Percentiles rank a stretch among this genome's conserved stretches.
These are phyloP conservation scores for Micromussa lordhowensis DNA, from an alignment of 92 coral and sea anemone genomes.

Conservation along the genomic window DNA sequence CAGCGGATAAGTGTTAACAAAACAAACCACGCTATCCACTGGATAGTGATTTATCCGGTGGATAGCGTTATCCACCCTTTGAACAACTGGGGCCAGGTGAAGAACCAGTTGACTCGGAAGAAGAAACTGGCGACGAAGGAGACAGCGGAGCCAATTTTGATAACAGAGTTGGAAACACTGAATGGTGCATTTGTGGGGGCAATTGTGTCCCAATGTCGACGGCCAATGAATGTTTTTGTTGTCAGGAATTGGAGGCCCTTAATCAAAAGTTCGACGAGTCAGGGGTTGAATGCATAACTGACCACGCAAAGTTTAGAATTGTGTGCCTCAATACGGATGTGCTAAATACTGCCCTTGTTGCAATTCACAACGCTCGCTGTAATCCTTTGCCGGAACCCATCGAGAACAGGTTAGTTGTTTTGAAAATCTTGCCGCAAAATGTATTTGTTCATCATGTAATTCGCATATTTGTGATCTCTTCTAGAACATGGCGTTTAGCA, in stretches of 20 bases:
- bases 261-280: neutral
- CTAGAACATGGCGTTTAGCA: constrained; percentile 22
- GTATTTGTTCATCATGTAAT: neutral
- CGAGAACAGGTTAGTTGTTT: constrained; percentile 49
- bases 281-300: constrained; percentile 11
- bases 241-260: neutral
- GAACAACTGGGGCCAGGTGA: too few relatives aligned
- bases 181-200: constrained; percentile 24
- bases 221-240: constrained; percentile 3
- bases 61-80: too few relatives aligned
- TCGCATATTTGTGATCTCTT: neutral
- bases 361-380: constrained; percentile 48
- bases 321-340: constrained; percentile 61
- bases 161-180: neutral
- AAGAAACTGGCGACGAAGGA: neutral
- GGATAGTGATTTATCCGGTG: too few relatives aligned
- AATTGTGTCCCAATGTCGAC: constrained; percentile 5
- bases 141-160: neutral
- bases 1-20: too few relatives aligned
- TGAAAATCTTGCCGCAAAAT: neutral
- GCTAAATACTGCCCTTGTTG: constrained; percentile 59
- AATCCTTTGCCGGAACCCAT: constrained; percentile 44
- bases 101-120: constrained; percentile 11
- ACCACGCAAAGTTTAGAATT: constrained; percentile 37
- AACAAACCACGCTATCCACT: too few relatives aligned